These are phyloP conservation scores for Gymnoscopelus braueri DNA, from an alignment of 2,797 vertebrate species.

Conservation along the genomic window DNA sequence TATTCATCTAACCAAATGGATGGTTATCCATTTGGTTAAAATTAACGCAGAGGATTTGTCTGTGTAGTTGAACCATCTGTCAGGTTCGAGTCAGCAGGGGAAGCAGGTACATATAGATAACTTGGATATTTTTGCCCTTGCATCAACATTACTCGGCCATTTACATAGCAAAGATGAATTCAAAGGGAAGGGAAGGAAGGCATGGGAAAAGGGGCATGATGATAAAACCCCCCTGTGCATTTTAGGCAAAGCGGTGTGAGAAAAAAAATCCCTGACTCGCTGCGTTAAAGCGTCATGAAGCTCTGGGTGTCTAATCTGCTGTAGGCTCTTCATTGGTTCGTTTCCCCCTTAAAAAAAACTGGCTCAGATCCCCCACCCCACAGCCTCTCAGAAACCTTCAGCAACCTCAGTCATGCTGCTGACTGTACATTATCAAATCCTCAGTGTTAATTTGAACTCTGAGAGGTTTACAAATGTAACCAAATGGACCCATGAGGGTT, in stretches of 20 bases:
- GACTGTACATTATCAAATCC: slow-evolving; percentile 59
- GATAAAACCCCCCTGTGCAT: slow-evolving; percentile 73
- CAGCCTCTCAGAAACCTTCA: slow-evolving; percentile 80
- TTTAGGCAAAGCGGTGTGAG: slow-evolving; percentile 72
- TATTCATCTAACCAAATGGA: too few relatives aligned
- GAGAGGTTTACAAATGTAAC: too few relatives aligned
- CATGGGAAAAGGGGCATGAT: slow-evolving; percentile 48
- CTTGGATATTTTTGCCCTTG: slow-evolving; percentile 34
- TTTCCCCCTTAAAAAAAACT: slow-evolving; percentile 81
- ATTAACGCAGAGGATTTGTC: background rate
- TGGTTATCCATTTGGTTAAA: too few relatives aligned
- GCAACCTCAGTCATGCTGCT: slow-evolving; percentile 78
- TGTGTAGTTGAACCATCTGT: slow-evolving; percentile 11
- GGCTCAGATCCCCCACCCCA: slow-evolving; percentile 80
- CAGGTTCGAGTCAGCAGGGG: slow-evolving; percentile 26
- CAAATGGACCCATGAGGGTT: too few relatives aligned
- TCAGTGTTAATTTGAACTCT: background rate
- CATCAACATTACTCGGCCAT: slow-evolving; percentile 55
- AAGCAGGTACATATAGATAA: slow-evolving; percentile 27
- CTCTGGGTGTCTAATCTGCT: slow-evolving; percentile 86
- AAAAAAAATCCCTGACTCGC: slow-evolving; percentile 83
- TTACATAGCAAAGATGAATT: slow-evolving; percentile 60
- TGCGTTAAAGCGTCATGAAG: slow-evolving; percentile 83
- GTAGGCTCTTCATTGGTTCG: slow-evolving; percentile 82
- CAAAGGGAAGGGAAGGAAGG: slow-evolving; percentile 35